Percentiles rank a stretch among this genome's conserved stretches.
Conservation (phyloP, 2,113 vertebrate genomes). For the Melanotaenia duboulayi region DNA sequence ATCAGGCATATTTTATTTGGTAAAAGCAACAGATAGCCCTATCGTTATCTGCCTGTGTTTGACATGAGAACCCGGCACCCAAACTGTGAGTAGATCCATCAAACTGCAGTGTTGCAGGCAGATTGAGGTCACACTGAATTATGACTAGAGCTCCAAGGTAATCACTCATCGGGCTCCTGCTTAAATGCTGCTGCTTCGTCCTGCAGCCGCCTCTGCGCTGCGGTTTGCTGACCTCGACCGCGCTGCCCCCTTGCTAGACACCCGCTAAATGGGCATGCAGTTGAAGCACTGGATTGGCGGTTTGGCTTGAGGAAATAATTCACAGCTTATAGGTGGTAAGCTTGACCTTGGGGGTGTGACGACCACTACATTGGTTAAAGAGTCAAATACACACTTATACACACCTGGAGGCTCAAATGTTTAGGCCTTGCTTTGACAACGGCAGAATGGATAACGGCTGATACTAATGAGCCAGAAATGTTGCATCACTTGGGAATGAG, state of each 20-base stretch:
- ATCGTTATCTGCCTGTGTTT: conserved; percentile 73
- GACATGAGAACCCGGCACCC: conserved; percentile 74
- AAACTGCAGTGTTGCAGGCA: conserved; percentile 75
- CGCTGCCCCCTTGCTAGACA: conserved; percentile 63
- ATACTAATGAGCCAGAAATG: conserved; percentile 39
- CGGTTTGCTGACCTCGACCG: conserved; percentile 76
- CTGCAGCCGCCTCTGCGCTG: conserved; percentile 50
- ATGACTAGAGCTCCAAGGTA: conserved; percentile 81
- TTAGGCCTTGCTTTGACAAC: conserved; percentile 54
- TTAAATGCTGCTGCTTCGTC: conserved; percentile 61
- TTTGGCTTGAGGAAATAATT: conserved; percentile 68
- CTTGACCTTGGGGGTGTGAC: conserved; percentile 70
- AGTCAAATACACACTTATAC: conserved; percentile 17
- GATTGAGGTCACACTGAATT: conserved; percentile 87
- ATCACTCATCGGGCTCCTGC: conserved; percentile 81
- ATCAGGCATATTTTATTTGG: conserved; percentile 53
- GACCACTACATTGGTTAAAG: conserved; percentile 26
- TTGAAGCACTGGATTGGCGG: conserved; percentile 48
- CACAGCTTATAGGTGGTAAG: conserved; percentile 60
- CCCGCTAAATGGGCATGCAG: conserved; percentile 65
- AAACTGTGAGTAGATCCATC: conserved; percentile 81
- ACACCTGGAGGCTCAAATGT: conserved; percentile 31
- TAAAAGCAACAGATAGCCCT: conserved; percentile 72
- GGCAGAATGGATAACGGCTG: conserved; percentile 28
- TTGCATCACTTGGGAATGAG: conserved; percentile 29